Base-by-base conservation (phyloP, 2,113 vertebrate genomes). In the Oxyura jamaicensis region DNA sequence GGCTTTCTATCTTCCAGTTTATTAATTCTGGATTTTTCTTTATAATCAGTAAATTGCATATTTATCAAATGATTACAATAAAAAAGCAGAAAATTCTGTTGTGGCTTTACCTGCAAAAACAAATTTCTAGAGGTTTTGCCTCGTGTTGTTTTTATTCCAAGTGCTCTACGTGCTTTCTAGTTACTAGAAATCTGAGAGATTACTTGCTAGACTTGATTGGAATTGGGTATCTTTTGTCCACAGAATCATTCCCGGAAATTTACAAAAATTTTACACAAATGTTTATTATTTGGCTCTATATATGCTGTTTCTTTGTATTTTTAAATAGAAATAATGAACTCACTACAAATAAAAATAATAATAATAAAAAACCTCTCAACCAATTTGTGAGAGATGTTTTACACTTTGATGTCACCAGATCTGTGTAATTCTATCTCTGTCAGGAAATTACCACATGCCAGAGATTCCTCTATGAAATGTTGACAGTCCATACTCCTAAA, bases 401-500 rank as follows among this genome's bases (percentile, higher is more conserved):
- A 39, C 35, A 62, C 56, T 67, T 76, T 95, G 86, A 46, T 95
- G 62, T 88, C 90, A 74, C 86, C 17, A 67, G 90, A 94, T 92
- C 55, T 78, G 21, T 94, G 94, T 91, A 95, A 91, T 94, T 94
- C 84, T 96, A 75, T 58, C 75, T 95, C 65, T 90, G 58, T 56
- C 58, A 86, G 92, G 81, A 96, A 97, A 97, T 96, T 65, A 86
- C 56, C 52, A 74, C 81, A 93, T 97, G 89, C 76, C 86, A 96
- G 19, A 89, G 48, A 92, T 96, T 97, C 92, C 58, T 90, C 1
- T 16, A 79, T 89, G 88, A 83, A 91, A 91, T 69, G n/a, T 50
- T 93, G 53, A 62, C 53, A 76, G 92, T 89, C 33, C 25, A 13
- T 91, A 44, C 89, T 96, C 62, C 78, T 90, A 41, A 74, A 95